Evolutionary conservation across 2,888 invertebrate genomes (phyloP).

Genomic region (Selenia dentaria): DNA sequence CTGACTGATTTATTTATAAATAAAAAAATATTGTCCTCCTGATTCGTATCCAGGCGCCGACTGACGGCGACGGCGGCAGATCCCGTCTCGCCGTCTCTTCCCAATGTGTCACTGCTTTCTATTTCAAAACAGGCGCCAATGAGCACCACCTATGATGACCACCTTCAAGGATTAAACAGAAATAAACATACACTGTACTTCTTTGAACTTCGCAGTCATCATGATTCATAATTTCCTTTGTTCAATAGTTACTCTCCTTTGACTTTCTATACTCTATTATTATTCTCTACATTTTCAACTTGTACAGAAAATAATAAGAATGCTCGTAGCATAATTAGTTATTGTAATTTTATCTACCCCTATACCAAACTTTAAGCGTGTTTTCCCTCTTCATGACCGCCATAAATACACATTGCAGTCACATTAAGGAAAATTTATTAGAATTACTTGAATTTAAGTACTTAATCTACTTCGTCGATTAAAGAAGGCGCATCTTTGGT

Average conservation of each 20-base stretch:
- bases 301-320: slow-evolving; percentile 18
- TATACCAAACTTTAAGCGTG: slow-evolving; percentile 10
- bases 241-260: slow-evolving; percentile 3
- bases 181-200: slow-evolving; percentile 32
- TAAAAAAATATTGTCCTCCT: slow-evolving; percentile 29
- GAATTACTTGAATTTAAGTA: neutral
- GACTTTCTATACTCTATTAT: too few relatives aligned
- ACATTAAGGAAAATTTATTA: slow-evolving; percentile 42
- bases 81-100: slow-evolving; percentile 52
- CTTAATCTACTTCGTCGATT: neutral
- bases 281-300: slow-evolving; percentile 4
- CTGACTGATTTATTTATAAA: slow-evolving; percentile 30
- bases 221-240: slow-evolving; percentile 33
- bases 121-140: slow-evolving; percentile 69
- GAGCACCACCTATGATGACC: slow-evolving; percentile 50
- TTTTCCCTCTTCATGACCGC: slow-evolving; percentile 20
- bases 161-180: slow-evolving; percentile 39
- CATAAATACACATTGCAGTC: slow-evolving; percentile 37
- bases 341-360: slow-evolving; percentile 12
- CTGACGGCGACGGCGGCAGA: slow-evolving; percentile 42
- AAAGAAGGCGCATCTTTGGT: neutral
- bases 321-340: slow-evolving; percentile 6
- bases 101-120: slow-evolving; percentile 73
- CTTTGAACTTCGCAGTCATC: slow-evolving; percentile 25
- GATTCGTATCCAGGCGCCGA: slow-evolving; percentile 35